Evolutionary conservation across 53 echinoderm and acorn worm genomes (phyloP).

Genomic region (Antedon mediterranea): DNA sequence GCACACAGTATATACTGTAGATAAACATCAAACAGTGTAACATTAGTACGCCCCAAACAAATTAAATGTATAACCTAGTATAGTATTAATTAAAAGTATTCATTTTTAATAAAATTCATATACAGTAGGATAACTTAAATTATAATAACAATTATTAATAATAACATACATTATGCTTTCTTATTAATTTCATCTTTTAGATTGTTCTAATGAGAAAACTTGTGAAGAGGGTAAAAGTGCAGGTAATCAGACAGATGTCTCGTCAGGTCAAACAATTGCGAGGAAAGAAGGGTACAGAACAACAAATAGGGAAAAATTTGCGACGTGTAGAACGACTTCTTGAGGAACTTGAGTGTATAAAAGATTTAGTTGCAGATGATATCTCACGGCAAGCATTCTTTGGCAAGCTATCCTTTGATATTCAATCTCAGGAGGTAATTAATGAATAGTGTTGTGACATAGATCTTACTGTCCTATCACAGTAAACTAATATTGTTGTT

Average conservation of each 20-base stretch:
- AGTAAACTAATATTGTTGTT: too few species aligned
- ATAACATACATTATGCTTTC: neutral
- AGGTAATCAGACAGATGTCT: slow-evolving; percentile 45
- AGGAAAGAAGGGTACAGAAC: slow-evolving; percentile 68
- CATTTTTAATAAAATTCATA: too few species aligned
- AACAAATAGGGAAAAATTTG: slow-evolving; percentile 59
- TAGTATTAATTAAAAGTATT: too few species aligned
- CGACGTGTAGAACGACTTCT: slow-evolving; percentile 38
- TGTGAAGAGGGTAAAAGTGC: slow-evolving; percentile 58
- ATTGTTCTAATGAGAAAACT: slow-evolving; percentile 62
- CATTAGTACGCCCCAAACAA: too few species aligned
- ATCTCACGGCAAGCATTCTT: slow-evolving; percentile 48
- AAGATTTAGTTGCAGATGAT: slow-evolving; percentile 49
- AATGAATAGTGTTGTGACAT: neutral
- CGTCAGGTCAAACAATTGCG: slow-evolving; percentile 51
- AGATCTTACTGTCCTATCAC: too few species aligned
- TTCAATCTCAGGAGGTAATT: slow-evolving; percentile 3
- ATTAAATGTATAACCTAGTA: too few species aligned
- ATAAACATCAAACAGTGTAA: too few species aligned
- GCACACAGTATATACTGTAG: too few species aligned
- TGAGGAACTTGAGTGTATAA: slow-evolving; percentile 52
- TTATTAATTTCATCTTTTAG: slow-evolving; percentile 15
- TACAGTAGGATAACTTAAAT: too few species aligned
- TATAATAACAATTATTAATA: neutral
- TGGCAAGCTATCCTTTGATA: slow-evolving; percentile 24